Evolutionary conservation across 2,797 vertebrate species (phyloP).

Genomic region (Meriones psammophilus): DNA sequence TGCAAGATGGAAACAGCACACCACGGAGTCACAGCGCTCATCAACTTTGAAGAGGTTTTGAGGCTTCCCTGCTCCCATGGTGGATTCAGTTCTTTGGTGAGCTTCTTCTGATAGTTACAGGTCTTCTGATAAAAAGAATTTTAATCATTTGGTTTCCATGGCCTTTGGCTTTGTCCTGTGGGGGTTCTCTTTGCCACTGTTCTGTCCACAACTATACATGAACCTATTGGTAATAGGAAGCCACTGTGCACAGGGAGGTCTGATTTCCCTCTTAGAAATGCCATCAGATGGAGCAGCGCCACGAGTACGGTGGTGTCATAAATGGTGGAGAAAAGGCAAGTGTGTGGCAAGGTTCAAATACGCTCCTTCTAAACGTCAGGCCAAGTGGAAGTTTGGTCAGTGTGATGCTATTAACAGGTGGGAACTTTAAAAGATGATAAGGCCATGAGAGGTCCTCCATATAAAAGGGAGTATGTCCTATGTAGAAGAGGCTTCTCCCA

Average conservation of each 20-base stretch:
- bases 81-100: background rate
- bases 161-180: background rate
- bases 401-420: background rate
- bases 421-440: background rate
- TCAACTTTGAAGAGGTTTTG: background rate
- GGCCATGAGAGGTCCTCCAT: background rate
- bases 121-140: background rate
- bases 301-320: background rate
- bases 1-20: background rate
- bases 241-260: background rate
- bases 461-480: background rate
- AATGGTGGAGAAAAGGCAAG: background rate
- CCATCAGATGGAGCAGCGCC: background rate
- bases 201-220: background rate
- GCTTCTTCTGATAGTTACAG: background rate
- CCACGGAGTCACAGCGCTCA: background rate
- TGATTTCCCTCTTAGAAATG: background rate
- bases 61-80: background rate
- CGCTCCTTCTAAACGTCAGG: background rate
- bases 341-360: background rate
- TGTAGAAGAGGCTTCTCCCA: background rate
- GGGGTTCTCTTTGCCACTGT: background rate
- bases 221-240: background rate
- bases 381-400: background rate
- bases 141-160: background rate